A percentile compares a stretch with the other conserved stretches of the same genome.
Conservation (phyloP, 2,113 vertebrate genomes). For the Cyphomyrus plagiostoma region DNA sequence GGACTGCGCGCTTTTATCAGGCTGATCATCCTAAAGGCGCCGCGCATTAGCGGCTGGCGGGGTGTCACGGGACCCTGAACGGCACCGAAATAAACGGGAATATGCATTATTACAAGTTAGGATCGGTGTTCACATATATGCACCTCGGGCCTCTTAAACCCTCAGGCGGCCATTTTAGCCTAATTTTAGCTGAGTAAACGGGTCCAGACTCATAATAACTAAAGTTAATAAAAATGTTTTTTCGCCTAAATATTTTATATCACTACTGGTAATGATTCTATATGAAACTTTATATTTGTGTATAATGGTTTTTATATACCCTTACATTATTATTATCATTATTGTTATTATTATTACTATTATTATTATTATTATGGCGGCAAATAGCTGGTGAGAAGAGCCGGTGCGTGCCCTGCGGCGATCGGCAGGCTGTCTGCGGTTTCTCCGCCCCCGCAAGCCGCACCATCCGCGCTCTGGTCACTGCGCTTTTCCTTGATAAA, state of each 20-base stretch:
- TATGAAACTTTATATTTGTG: neutral
- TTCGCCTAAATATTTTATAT: neutral
- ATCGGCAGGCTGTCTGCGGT: neutral
- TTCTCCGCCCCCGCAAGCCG: neutral
- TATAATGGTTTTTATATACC: neutral
- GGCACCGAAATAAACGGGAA: neutral
- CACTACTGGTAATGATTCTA: neutral
- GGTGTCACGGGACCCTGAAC: neutral
- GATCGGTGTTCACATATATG: neutral
- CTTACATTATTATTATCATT: neutral
- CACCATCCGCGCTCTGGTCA: neutral
- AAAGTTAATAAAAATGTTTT: neutral
- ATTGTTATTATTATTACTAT: neutral
- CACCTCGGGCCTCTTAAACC: slow-evolving; percentile 28
- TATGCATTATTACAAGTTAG: neutral
- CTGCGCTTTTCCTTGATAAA: slow-evolving; percentile 1
- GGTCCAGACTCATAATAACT: slow-evolving; percentile 22
- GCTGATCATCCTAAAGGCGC: neutral
- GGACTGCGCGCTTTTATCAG: neutral
- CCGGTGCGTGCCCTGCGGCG: neutral
- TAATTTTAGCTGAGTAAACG: slow-evolving; percentile 46
- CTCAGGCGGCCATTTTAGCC: slow-evolving; percentile 63
- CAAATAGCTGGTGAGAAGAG: neutral
- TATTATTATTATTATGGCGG: neutral
- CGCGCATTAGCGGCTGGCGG: neutral